These are phyloP conservation scores for Epizoanthus fatuus DNA, from an alignment of 92 coral and sea anemone species.

Conservation along the genomic window DNA sequence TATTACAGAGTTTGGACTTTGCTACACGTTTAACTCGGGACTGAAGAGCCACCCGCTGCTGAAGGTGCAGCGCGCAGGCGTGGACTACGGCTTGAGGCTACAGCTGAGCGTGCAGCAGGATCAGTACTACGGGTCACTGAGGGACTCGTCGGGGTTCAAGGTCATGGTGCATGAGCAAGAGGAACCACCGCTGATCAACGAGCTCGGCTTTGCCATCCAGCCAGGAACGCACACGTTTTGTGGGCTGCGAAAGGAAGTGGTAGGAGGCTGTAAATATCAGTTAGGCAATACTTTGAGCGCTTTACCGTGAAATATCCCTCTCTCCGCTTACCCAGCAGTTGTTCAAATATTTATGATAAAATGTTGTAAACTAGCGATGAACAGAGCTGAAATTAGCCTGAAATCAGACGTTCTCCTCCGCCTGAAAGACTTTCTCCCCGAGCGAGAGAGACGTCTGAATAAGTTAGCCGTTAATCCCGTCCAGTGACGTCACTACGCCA, in stretches of 20 bases:
- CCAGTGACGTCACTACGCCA: no score
- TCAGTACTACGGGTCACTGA: slow-evolving; percentile 94
- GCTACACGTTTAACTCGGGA: slow-evolving; percentile 97
- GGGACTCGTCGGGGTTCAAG: slow-evolving; percentile 99
- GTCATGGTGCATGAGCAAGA: slow-evolving; percentile 99
- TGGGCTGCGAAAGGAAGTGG: slow-evolving; percentile 96
- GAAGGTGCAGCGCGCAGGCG: slow-evolving; percentile 96
- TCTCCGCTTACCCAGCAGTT: no score
- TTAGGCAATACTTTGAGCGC: not conserved
- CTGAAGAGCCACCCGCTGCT: slow-evolving; percentile 87
- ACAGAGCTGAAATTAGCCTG: no score
- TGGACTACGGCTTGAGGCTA: slow-evolving; percentile 92
- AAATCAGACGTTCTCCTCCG: no score
- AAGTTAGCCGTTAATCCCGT: no score
- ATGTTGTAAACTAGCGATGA: no score
- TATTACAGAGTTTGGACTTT: slow-evolving; percentile 96
- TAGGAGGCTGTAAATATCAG: slow-evolving; percentile 26
- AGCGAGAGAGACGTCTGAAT: no score
- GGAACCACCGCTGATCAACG: slow-evolving; percentile 99
- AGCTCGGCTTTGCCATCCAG: slow-evolving; percentile 98
- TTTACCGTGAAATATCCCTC: not conserved
- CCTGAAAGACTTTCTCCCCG: no score
- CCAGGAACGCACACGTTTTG: slow-evolving; percentile 99
- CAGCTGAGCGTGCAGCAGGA: slow-evolving; percentile 98
- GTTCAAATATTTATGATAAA: no score